Evolutionary conservation across 2,113 vertebrate genomes (phyloP).

Genomic region (Cyrtonyx montezumae): DNA sequence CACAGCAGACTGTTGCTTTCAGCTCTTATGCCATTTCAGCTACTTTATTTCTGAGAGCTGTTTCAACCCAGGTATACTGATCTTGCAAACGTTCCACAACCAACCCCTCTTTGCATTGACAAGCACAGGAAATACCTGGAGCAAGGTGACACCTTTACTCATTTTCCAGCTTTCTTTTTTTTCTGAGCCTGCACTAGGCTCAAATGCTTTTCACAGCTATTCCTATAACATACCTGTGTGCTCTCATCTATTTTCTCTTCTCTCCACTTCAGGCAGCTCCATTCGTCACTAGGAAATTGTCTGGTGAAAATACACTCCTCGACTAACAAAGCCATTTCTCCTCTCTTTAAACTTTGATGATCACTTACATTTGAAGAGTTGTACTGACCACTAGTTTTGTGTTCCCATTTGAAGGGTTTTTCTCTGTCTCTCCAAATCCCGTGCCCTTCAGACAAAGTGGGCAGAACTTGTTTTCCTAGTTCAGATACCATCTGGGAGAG

Average conservation of each 20-base stretch:
- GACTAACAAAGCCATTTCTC: background rate
- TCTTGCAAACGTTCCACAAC: background rate
- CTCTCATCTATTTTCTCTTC: background rate
- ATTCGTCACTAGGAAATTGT: background rate
- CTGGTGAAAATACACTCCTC: background rate
- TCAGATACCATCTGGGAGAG: background rate
- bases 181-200: background rate
- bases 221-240: background rate
- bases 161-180: background rate
- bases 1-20: background rate
- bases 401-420: background rate
- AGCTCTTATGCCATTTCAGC: background rate
- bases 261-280: background rate
- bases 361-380: background rate
- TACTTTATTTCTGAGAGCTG: background rate
- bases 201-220: background rate
- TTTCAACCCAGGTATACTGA: background rate
- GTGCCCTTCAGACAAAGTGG: background rate
- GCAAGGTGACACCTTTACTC: background rate
- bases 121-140: background rate
- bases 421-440: background rate
- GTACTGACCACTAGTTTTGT: background rate
- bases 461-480: background rate
- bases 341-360: constrained; percentile 3
- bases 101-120: background rate